Conservation (phyloP, 1,140 invertebrate genomes). For the Antheraea pernyi region DNA sequence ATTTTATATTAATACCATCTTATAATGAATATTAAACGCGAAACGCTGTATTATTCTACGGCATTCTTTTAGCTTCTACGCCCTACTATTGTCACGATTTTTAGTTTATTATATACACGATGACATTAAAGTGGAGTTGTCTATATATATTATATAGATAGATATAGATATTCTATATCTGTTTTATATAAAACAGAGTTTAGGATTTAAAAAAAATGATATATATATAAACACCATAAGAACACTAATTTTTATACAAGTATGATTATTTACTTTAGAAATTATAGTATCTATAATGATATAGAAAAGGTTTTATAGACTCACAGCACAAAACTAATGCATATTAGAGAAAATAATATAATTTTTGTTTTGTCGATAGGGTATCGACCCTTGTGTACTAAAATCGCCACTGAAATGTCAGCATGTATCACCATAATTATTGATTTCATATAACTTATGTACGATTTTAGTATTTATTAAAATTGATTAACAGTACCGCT, state of each 20-base stretch:
- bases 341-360: too few relatives aligned
- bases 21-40: slow-evolving; percentile 49
- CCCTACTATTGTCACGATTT: slow-evolving; percentile 75
- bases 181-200: too few relatives aligned
- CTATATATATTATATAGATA: too few relatives aligned
- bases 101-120: slow-evolving; percentile 36
- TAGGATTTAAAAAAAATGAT: too few relatives aligned
- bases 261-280: too few relatives aligned
- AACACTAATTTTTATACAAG: too few relatives aligned
- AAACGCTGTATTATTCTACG: slow-evolving; percentile 62
- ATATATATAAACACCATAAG: too few relatives aligned
- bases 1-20: slow-evolving; percentile 40
- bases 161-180: too few relatives aligned
- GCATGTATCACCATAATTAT: background rate
- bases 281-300: too few relatives aligned
- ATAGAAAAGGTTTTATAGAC: too few relatives aligned
- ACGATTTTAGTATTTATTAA: background rate
- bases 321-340: too few relatives aligned
- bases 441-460: background rate
- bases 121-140: background rate
- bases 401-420: background rate
- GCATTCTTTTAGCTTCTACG: slow-evolving; percentile 59
- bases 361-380: background rate
- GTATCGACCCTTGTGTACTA: background rate
- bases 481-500: slow-evolving; percentile 6